phyloP scores from a whole-genome alignment of 2,797 vertebrate species.

The Euthynnus affinis region DNA sequence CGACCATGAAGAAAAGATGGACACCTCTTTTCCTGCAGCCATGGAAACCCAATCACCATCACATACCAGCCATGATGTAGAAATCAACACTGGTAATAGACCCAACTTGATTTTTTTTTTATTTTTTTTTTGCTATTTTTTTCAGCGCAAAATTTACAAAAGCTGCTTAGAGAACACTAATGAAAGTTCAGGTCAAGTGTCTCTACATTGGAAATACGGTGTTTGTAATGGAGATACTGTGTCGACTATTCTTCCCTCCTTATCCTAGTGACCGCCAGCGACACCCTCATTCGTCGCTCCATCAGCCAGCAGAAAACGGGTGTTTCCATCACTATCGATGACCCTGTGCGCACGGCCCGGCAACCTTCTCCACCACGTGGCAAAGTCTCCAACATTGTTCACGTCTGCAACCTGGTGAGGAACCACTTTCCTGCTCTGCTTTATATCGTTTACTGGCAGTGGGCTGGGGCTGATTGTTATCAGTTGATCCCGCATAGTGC shows the following conservation, averaged over 20 bases:
- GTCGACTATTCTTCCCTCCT: neutral
- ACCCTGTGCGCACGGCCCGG: slow-evolving; percentile 89
- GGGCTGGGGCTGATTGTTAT: neutral
- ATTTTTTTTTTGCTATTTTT: neutral
- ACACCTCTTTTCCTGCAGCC: slow-evolving; percentile 75
- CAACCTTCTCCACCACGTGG: slow-evolving; percentile 91
- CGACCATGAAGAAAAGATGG: slow-evolving; percentile 73
- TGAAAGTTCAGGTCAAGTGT: neutral
- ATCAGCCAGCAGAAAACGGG: slow-evolving; percentile 93
- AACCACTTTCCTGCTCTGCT: neutral
- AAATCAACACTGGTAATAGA: slow-evolving; percentile 88
- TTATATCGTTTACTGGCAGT: neutral
- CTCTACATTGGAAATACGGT: neutral
- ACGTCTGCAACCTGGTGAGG: slow-evolving; percentile 92
- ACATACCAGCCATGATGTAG: slow-evolving; percentile 85
- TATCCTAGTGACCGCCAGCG: slow-evolving; percentile 85
- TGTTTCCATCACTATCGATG: slow-evolving; percentile 93
- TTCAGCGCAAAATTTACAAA: too few species aligned
- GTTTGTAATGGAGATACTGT: neutral
- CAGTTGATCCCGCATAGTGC: neutral
- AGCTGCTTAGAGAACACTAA: neutral
- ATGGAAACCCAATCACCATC: slow-evolving; percentile 84
- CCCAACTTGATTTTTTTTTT: neutral
- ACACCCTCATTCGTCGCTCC: slow-evolving; percentile 90
- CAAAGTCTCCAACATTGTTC: slow-evolving; percentile 91